phyloP scores from a whole-genome alignment of 2,888 invertebrate genomes.

The Creontiades dilutus region DNA sequence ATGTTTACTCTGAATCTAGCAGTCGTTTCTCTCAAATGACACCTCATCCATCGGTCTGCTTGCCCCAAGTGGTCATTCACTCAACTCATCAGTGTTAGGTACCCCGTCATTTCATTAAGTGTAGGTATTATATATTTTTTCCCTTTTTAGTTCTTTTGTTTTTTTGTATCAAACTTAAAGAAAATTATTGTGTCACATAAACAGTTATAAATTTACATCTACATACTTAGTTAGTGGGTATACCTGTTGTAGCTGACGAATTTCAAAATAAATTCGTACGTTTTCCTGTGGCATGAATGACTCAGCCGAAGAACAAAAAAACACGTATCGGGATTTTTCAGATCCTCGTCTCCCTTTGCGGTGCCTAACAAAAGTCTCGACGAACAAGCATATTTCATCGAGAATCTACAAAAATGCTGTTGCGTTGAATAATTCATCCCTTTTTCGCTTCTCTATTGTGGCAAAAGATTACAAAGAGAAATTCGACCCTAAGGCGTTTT shows the following conservation, averaged over 20 bases:
- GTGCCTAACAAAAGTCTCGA: not conserved
- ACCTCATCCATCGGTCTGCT: not conserved
- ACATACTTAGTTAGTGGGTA: no score
- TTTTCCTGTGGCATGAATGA: no score
- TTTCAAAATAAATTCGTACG: no score
- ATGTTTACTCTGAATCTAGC: constrained; percentile 2
- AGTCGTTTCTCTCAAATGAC: constrained; percentile 22
- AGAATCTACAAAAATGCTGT: not conserved
- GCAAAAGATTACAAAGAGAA: constrained; percentile 21
- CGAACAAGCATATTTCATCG: not conserved
- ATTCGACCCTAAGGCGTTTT: constrained; percentile 44
- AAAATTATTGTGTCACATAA: no score
- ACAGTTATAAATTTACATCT: no score
- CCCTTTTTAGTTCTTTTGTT: no score
- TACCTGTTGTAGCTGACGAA: no score
- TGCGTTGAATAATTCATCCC: constrained; percentile 8
- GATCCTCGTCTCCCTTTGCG: no score
- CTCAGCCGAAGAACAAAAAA: no score
- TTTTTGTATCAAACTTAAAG: no score
- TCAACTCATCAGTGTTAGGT: constrained; percentile 9
- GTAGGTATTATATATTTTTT: not conserved
- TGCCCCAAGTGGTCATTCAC: not conserved
- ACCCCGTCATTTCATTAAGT: not conserved
- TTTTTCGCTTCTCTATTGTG: not conserved
- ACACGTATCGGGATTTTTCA: no score